Evolutionary conservation across 2,888 invertebrate species (phyloP).

Genomic region (Heteromurus nitidus): DNA sequence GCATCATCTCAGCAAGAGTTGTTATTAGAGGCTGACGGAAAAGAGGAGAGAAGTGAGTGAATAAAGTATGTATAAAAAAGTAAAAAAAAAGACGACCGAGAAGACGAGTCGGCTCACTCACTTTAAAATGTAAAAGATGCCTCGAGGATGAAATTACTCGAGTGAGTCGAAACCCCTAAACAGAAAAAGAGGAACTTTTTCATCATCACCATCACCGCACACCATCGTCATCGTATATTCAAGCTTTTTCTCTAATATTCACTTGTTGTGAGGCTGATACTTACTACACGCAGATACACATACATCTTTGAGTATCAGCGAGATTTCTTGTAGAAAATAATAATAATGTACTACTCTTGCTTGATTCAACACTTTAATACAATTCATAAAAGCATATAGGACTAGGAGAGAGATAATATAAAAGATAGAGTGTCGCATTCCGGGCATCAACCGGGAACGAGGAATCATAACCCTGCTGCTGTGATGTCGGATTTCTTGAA

Average conservation of each 20-base stretch:
- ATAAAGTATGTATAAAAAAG: conserved; percentile 47
- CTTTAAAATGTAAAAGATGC: conserved; percentile 66
- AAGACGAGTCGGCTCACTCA: conserved; percentile 60
- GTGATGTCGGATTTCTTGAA: no score
- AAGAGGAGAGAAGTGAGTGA: conserved; percentile 61
- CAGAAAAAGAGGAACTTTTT: conserved; percentile 50
- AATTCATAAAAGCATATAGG: conserved; percentile 3
- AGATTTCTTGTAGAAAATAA: conserved; percentile 18
- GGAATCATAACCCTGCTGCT: no score
- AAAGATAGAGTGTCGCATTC: not conserved
- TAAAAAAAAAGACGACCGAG: conserved; percentile 30
- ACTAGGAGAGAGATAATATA: not conserved
- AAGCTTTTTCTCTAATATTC: conserved; percentile 47
- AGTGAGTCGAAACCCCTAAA: conserved; percentile 63
- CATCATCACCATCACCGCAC: conserved; percentile 48
- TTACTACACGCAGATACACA: not conserved
- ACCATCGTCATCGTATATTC: conserved; percentile 41
- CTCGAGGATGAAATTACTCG: conserved; percentile 66
- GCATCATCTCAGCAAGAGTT: conserved; percentile 64
- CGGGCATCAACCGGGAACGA: conserved; percentile 8
- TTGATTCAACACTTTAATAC: conserved; percentile 31
- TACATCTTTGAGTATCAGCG: not conserved
- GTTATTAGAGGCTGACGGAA: conserved; percentile 60
- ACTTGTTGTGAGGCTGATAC: conserved; percentile 38
- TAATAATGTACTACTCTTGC: conserved; percentile 16